Percentiles rank a stretch among this genome's conserved stretches.
phyloP scores from a whole-genome alignment of 64 coral and sea anemone species.

The Montipora sp. region DNA sequence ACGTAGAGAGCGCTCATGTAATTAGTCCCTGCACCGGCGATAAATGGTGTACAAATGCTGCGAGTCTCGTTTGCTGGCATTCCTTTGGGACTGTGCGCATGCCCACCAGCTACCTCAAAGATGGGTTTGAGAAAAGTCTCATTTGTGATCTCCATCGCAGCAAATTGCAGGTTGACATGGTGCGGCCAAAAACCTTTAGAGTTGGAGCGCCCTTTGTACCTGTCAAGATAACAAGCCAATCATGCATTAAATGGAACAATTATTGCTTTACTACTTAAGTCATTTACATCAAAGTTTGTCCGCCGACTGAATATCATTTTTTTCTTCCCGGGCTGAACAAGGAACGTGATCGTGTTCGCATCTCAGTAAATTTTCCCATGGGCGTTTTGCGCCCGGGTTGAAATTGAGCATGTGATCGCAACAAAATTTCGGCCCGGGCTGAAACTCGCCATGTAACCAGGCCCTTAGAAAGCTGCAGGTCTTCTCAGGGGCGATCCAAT shows the following conservation, averaged over 20 bases:
- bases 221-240: not conserved
- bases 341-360: too few species aligned
- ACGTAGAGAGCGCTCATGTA: not conserved
- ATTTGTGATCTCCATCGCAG: slow-evolving; percentile 7
- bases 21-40: not conserved
- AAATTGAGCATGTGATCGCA: too few species aligned
- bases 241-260: not conserved
- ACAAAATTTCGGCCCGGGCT: too few species aligned
- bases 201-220: not conserved
- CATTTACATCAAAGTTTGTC: too few species aligned
- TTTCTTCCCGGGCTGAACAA: too few species aligned
- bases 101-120: not conserved
- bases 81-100: slow-evolving; percentile 25
- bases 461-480: too few species aligned
- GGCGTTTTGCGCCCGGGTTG: too few species aligned
- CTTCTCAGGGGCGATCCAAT: too few species aligned
- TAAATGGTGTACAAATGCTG: slow-evolving; percentile 18
- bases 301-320: too few species aligned
- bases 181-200: slow-evolving; percentile 20
- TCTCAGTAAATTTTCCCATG: too few species aligned
- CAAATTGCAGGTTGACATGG: slow-evolving; percentile 24
- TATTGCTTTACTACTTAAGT: too few species aligned
- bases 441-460: too few species aligned
- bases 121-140: not conserved
- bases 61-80: not conserved